A percentile compares a stretch with the other conserved stretches of the same genome.
These are phyloP conservation scores for Aphis craccivora DNA, from an alignment of 1,140 invertebrate genomes.

Conservation along the genomic window DNA sequence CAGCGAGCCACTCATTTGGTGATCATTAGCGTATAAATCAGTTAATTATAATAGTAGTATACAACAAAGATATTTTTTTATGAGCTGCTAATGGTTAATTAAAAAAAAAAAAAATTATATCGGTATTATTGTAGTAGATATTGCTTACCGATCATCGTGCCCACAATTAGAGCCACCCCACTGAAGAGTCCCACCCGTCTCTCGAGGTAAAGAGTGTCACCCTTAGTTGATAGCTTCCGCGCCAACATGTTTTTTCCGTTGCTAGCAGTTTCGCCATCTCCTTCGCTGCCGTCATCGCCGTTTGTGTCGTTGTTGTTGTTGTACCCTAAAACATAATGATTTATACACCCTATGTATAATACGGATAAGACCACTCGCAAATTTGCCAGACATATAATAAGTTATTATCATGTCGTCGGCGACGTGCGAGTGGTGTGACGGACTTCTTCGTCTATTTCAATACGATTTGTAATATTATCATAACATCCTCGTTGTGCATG, in stretches of 20 bases:
- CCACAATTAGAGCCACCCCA: conserved; percentile 97
- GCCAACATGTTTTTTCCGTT: conserved; percentile 73
- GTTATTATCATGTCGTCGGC: neutral
- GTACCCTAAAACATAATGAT: conserved; percentile 63
- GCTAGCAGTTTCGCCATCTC: conserved; percentile 60
- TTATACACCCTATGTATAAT: no score
- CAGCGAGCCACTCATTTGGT: neutral
- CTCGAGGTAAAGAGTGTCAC: conserved; percentile 96
- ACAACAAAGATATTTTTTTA: neutral
- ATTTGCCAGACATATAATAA: neutral
- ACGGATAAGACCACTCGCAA: neutral
- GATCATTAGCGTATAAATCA: neutral
- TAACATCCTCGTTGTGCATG: neutral
- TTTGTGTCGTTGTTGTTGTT: conserved; percentile 65
- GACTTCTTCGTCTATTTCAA: neutral
- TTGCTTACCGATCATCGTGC: conserved; percentile 87
- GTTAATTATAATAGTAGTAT: no score
- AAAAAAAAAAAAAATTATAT: neutral
- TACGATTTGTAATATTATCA: neutral
- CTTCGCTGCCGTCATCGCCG: conserved; percentile 58
- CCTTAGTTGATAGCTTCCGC: conserved; percentile 87
- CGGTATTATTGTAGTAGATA: neutral
- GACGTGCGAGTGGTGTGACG: neutral
- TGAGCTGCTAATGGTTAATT: no score
- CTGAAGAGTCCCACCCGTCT: conserved; percentile 97